Evolutionary conservation across 2,888 invertebrate species (phyloP), one percentile per base, ranked within the genome.

Genomic region (Heteropelma amictum): DNA sequence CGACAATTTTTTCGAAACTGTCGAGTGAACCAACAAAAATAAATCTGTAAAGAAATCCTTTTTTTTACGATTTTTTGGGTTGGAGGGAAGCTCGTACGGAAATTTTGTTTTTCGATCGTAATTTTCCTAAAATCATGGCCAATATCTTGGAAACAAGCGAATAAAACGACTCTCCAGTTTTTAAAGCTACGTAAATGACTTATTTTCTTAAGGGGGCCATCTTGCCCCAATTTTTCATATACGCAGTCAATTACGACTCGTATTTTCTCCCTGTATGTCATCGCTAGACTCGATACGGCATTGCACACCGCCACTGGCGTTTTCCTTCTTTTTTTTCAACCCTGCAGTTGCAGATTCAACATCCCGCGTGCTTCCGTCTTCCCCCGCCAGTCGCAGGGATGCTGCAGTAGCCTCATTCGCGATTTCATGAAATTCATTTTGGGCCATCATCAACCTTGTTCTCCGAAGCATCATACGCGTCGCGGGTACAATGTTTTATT

Each of bases 351-450:
- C 38, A 12, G 14, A 14, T 38, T 12, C n/a, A 33, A 5, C 10
- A 51, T 17, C 10, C 3, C 14, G 4, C 45, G 17, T 26, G 30
- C 14, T 14, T 51, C 30, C 26, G 14, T 28, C 28, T 28, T 51
- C 10, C 17, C 51, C 30, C 51, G 28, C 30, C 51, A 14, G 54
- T 60, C n/a, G n/a, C n/a, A n/a, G n/a, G n/a, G n/a, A n/a, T n/a
- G n/a, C n/a, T n/a, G n/a, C n/a, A n/a, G n/a, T n/a, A n/a, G n/a
- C 58, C 53, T 64, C 40, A 58, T 65, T 53, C 30, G 60, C 64
- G 60, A 74, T 70, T 70, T 70, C 35, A 40, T 74, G 45, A 60
- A 70, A 70, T 47, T 65, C 63, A 28, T 51, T 64, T 70, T 70
- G 51, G 14, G 33, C 40, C 26, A 53, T 51, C 5, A 12, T 35